A percentile compares a stretch with the other conserved stretches of the same genome.
Evolutionary conservation across 2,888 invertebrate genomes (phyloP).

Genomic region (Amphipoea oculea): DNA sequence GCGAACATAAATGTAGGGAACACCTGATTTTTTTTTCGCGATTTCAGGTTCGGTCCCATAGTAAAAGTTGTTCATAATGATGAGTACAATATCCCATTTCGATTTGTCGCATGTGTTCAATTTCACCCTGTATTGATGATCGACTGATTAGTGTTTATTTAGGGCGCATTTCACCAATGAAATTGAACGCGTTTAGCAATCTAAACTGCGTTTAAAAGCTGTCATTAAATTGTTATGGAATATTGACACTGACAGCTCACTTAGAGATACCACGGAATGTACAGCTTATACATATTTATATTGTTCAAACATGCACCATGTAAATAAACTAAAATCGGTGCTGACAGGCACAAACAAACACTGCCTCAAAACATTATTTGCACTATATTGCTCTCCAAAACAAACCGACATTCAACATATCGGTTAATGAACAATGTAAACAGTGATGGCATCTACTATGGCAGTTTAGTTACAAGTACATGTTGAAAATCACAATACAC

Average conservation of each 20-base stretch:
- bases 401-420: conserved; percentile 27
- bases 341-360: conserved; percentile 18
- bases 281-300: neutral
- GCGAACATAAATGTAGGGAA: too few relatives aligned
- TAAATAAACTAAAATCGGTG: neutral
- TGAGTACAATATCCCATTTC: too few relatives aligned
- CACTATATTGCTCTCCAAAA: conserved; percentile 27
- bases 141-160: neutral
- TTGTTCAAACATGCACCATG: neutral
- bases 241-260: neutral
- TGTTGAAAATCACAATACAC: conserved; percentile 46
- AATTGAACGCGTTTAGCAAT: neutral
- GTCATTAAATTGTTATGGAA: neutral
- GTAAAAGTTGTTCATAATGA: too few relatives aligned
- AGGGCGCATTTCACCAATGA: neutral
- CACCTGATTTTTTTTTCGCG: too few relatives aligned
- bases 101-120: too few relatives aligned
- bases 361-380: conserved; percentile 12
- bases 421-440: conserved; percentile 39
- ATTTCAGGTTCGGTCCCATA: too few relatives aligned
- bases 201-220: neutral
- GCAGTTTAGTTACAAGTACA: neutral
- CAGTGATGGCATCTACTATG: neutral
- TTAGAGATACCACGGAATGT: neutral
- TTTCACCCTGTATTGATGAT: too few relatives aligned